Conservation (phyloP, 2,113 vertebrate genomes). For the Tautogolabrus adspersus region DNA sequence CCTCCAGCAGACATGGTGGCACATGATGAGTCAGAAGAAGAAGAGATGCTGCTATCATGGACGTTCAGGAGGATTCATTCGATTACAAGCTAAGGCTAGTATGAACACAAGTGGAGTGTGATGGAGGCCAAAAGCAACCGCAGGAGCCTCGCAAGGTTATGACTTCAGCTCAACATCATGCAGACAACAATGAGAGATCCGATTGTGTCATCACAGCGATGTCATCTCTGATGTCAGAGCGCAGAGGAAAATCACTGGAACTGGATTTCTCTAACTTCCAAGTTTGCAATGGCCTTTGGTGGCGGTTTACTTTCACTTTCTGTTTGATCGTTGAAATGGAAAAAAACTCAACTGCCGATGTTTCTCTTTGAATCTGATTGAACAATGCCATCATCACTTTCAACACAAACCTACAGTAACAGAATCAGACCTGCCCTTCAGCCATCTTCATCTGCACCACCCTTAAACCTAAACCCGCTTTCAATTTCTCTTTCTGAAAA, state of each 20-base stretch:
- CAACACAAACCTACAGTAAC: constrained; percentile 1
- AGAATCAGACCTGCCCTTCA: background rate
- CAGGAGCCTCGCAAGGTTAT: constrained; percentile 10
- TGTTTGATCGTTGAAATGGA: background rate
- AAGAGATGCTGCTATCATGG: background rate
- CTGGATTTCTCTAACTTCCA: background rate
- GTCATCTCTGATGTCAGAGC: constrained; percentile 14
- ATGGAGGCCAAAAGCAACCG: constrained; percentile 17
- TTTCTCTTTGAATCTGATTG: no score
- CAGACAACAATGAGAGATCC: constrained; percentile 9
- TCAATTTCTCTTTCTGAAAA: constrained; percentile 24
- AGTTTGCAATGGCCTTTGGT: background rate
- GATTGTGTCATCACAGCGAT: constrained; percentile 13
- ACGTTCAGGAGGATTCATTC: constrained; percentile 14
- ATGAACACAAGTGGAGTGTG: background rate
- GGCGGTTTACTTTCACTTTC: constrained; percentile 37
- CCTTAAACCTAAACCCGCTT: background rate
- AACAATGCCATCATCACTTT: background rate
- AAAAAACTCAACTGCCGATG: background rate
- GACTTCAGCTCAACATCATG: constrained; percentile 5
- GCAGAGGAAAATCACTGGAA: constrained; percentile 35
- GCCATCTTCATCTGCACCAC: background rate
- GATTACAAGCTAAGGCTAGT: background rate
- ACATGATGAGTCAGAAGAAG: constrained; percentile 27
- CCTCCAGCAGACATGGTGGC: background rate